Conservation (phyloP, 2,888 invertebrate genomes). For the Dryadula phaetusa region DNA sequence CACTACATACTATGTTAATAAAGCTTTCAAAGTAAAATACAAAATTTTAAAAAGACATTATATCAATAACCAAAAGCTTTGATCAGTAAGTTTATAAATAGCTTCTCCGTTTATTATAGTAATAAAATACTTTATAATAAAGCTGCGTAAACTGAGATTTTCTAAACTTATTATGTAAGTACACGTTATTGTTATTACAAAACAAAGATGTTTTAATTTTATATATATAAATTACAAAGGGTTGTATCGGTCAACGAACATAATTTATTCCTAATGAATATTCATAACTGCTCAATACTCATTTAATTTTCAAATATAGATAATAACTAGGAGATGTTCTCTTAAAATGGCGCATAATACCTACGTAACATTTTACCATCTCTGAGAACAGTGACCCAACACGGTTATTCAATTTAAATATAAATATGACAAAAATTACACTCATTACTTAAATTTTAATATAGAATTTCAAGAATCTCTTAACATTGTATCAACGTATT, state of each 20-base stretch:
- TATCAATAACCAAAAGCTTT: not conserved
- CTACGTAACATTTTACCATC: slow-evolving; percentile 45
- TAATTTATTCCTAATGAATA: slow-evolving; percentile 82
- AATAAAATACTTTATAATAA: not conserved
- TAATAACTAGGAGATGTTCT: slow-evolving; percentile 77
- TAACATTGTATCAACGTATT: too few relatives aligned
- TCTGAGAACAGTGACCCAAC: slow-evolving; percentile 55
- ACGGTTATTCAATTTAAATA: not conserved
- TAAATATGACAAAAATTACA: too few relatives aligned
- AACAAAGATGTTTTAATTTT: slow-evolving; percentile 21
- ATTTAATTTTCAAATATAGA: slow-evolving; percentile 77
- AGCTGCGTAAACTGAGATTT: slow-evolving; percentile 2
- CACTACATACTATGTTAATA: too few relatives aligned
- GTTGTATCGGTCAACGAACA: slow-evolving; percentile 24
- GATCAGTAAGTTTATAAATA: not conserved
- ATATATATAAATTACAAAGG: slow-evolving; percentile 15
- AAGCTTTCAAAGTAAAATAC: too few relatives aligned
- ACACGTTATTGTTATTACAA: slow-evolving; percentile 17
- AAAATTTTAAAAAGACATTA: not conserved
- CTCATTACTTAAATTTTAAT: too few relatives aligned
- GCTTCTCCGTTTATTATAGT: not conserved
- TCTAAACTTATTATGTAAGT: slow-evolving; percentile 21
- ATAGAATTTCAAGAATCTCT: too few relatives aligned
- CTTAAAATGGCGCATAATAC: slow-evolving; percentile 65
- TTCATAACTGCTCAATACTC: slow-evolving; percentile 79